Evolutionary conservation across 2,797 vertebrate species (phyloP), one percentile per base, ranked within the genome.

Genomic region (Sebastes vulpes): DNA sequence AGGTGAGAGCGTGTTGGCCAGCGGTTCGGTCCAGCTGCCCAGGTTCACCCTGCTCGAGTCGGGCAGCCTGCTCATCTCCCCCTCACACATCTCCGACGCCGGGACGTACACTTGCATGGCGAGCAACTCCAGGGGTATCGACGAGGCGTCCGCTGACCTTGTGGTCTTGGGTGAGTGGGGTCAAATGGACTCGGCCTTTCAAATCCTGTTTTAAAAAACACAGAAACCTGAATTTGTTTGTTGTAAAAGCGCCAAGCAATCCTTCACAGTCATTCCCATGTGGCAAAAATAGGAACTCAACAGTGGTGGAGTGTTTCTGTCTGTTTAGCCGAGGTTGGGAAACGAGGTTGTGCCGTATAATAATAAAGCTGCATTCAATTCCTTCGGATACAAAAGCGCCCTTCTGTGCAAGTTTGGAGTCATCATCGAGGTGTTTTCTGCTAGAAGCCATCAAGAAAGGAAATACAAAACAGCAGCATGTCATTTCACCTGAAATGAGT

Each of bases 1-100:
- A 99, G 98, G 97, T 68, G 98, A 99, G 84, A 96, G 97, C 4
- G 95, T 99, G 74, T 86, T 99, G 94, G 98, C 98, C 84, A 99
- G 98, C 0, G 98, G 98, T 23, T 99, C 98, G 0, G 97, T 99
- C 58, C 98, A 99, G 95, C 96, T 99, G 66, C 97, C 98, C 0
- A 96, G 98, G 3, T 99, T 99, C 94, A 99, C 98, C 0, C 95
- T 99, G 29, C 96, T 99, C 26, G 98, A 99, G 91, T 99, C 98
- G 0, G 98, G 98, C 75, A 99, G 98, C 52, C 95, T 99, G 29
- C 97, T 99, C 4, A 77, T 99, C 89, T 99, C 97, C 72, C 98
- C 98, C 2, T 96, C 98, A 0, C 98, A 97, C 84, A 96, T 98
- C 81, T 95, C 97, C 0, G 98, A 99, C 0, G 97, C 97, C 0